Evolutionary conservation across 2,888 invertebrate species (phyloP), one percentile per base, ranked within the genome.

Genomic region (Calliopum simillimum): DNA sequence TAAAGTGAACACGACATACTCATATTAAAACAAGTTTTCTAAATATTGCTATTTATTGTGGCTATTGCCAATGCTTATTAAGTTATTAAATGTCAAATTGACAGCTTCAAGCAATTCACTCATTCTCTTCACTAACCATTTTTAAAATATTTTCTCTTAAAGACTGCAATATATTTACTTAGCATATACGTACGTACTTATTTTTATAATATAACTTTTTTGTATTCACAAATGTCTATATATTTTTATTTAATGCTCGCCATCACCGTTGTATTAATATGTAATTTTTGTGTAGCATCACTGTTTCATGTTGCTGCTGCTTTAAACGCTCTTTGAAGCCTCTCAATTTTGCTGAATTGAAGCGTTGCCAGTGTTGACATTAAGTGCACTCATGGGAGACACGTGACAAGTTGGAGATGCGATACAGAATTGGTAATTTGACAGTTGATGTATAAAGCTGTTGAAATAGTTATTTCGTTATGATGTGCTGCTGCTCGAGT

Each of bases 51-150:
- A 8, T 33, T 33, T 23, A 47, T 49, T 23, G 25, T 51, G 41
- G 51, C n/a, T 47, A 16, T 64, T 53, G 19, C 53, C 51, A 33
- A 16, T 25, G 41, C 33, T 41, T 43, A 59, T 59, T 59, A 59
- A 33, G 59, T 59, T 59, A 59, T 59, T 59, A 43, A 59, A 33
- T 59, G 43, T 59, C 59, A 59, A 59, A 59, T 59, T 59, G 59
- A 59, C 59, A 43, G 59, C 41, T 59, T 59, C 16, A 59, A 59
- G 59, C 43, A 33, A 33, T 8, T 33, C 33, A 33, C n/a, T n/a
- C n/a, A n/a, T n/a, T n/a, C n/a, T n/a, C n/a, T 33, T 33, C 8
- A 33, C 33, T 8, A 33, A 33, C 33, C 33, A 33, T 33, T 33
- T 33, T 33, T 8, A 33, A 33, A 8, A 8, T 33, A 33, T 33